Conservation (phyloP, 2,888 invertebrate genomes). For the Rotaria magnacalcarata region DNA sequence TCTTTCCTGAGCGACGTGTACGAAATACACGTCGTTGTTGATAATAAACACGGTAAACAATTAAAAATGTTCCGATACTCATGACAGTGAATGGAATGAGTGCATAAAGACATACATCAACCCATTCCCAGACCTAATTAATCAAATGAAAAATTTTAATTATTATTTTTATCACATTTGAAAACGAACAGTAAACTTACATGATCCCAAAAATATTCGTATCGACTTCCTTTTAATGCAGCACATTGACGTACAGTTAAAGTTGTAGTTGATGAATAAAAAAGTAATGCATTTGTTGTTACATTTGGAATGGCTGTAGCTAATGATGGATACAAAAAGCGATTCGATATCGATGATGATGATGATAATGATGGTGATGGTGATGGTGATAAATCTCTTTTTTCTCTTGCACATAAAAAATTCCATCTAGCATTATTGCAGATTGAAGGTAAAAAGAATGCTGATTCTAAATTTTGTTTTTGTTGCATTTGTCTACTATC, state of each 20-base stretch:
- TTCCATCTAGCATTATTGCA: not conserved
- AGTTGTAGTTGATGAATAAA: not conserved
- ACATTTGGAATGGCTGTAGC: not conserved
- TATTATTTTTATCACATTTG: not conserved
- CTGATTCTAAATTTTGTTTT: not conserved
- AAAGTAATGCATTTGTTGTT: not conserved
- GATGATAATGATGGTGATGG: too few species aligned
- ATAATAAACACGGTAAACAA: constrained; percentile 40
- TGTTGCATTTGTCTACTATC: not conserved
- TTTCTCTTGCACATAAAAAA: not conserved
- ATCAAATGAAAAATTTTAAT: not conserved
- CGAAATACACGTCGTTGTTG: constrained; percentile 10
- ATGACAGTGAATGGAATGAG: constrained; percentile 43
- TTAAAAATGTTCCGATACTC: constrained; percentile 44
- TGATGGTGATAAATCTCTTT: not conserved
- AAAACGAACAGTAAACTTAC: not conserved
- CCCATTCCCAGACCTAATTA: constrained; percentile 39
- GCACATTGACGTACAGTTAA: constrained; percentile 16
- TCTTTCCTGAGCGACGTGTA: not conserved
- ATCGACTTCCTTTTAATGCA: constrained; percentile 35
- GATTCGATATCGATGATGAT: not conserved
- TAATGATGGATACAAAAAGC: constrained; percentile 13
- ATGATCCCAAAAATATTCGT: constrained; percentile 43
- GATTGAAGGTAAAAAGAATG: not conserved
- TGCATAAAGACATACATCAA: constrained; percentile 42